These are phyloP conservation scores for Oceanites oceanicus DNA, from an alignment of 2,113 vertebrate genomes.

Conservation along the genomic window DNA sequence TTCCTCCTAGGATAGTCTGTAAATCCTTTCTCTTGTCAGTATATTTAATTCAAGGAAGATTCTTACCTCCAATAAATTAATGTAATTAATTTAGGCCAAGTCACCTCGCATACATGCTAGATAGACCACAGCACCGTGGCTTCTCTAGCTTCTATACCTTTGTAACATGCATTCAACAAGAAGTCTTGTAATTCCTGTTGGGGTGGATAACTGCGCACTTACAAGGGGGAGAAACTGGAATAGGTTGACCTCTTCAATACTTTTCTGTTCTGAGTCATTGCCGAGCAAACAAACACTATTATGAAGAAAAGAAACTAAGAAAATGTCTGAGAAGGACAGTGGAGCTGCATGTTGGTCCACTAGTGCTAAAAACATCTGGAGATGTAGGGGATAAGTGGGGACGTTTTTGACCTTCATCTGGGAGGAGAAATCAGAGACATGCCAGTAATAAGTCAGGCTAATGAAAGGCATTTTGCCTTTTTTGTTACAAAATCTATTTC, in stretches of 20 bases:
- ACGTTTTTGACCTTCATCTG: neutral
- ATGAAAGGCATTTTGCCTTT: neutral
- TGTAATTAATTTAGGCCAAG: neutral
- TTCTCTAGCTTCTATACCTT: neutral
- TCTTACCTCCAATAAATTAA: neutral
- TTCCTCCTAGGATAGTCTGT: neutral
- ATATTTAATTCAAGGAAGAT: neutral
- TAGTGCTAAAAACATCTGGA: neutral
- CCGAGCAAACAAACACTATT: neutral
- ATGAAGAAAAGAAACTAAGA: neutral
- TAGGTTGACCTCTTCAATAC: neutral
- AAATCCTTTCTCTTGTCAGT: neutral
- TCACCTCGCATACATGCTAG: neutral
- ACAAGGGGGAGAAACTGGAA: neutral
- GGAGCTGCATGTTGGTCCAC: neutral
- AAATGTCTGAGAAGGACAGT: neutral
- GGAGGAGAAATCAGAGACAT: neutral
- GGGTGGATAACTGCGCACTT: neutral
- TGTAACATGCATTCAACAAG: neutral
- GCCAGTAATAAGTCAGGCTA: neutral
- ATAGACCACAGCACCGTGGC: neutral
- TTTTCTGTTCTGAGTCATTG: neutral
- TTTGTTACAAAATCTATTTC: neutral
- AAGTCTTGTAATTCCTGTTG: conserved; percentile 16
- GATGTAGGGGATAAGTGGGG: neutral